Percentiles rank a stretch among this genome's conserved stretches.
Evolutionary conservation across 2,888 invertebrate genomes (phyloP).

Genomic region (Iselma pallidipennis): DNA sequence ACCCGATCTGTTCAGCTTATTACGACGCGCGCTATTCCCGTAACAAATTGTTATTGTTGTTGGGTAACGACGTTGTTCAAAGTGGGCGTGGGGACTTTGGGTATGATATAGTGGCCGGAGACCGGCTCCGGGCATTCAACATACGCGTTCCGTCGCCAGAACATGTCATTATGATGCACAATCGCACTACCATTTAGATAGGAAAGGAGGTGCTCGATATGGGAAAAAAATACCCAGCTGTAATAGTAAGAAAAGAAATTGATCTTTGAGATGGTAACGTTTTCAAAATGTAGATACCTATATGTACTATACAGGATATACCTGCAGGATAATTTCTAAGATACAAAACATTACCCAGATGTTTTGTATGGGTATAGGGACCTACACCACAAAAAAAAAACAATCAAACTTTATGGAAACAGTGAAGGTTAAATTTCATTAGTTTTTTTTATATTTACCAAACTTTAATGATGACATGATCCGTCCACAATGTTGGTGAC

Average conservation of each 20-base stretch:
- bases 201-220: conserved; percentile 1
- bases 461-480: too few species aligned
- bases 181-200: conserved; percentile 43
- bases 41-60: conserved; percentile 58
- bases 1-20: conserved; percentile 53
- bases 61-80: conserved; percentile 56
- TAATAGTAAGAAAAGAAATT: background rate
- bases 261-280: too few species aligned
- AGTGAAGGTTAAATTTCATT: background rate
- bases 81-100: conserved; percentile 51
- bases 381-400: too few species aligned
- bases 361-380: too few species aligned
- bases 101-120: conserved; percentile 51
- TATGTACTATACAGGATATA: too few species aligned
- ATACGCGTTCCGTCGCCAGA: conserved; percentile 44
- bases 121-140: conserved; percentile 48
- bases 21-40: conserved; percentile 52
- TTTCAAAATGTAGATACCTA: too few species aligned
- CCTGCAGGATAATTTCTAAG: too few species aligned
- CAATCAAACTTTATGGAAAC: background rate
- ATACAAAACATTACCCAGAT: too few species aligned
- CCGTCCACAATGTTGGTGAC: too few species aligned
- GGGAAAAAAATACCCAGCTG: background rate
- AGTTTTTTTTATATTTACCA: background rate
- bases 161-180: conserved; percentile 52